Percentiles rank a stretch among this genome's conserved stretches.
These are phyloP conservation scores for Eulemur rubriventer DNA, from an alignment of 2,797 vertebrate genomes.

Conservation along the genomic window DNA sequence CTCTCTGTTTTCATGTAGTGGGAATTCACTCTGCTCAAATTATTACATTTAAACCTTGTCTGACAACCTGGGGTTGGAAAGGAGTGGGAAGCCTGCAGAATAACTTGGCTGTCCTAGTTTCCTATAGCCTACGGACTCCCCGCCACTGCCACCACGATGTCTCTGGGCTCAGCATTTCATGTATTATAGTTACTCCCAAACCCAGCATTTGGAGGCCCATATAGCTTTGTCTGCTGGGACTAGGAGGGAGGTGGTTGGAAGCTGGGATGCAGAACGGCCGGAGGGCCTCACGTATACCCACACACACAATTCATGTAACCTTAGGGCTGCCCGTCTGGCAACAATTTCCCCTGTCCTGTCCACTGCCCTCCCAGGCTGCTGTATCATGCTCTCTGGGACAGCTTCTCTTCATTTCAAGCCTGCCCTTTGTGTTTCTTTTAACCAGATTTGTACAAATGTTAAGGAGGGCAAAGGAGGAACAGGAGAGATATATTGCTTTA, in stretches of 20 bases:
- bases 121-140: background rate
- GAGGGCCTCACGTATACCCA: background rate
- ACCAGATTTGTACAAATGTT: background rate
- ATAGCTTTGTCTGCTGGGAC: background rate
- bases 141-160: background rate
- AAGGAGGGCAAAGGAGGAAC: background rate
- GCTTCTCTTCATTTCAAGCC: background rate
- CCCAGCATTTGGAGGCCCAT: background rate
- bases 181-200: too few species aligned
- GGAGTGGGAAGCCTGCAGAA: background rate
- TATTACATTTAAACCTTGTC: background rate
- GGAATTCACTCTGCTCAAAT: background rate
- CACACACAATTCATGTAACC: too few species aligned
- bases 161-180: background rate
- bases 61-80: background rate
- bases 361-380: background rate
- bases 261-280: background rate
- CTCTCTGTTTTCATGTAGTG: background rate
- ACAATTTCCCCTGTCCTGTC: background rate
- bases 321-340: background rate
- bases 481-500: background rate
- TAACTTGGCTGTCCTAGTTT: background rate
- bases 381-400: background rate
- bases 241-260: background rate
- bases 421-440: background rate